Conservation (phyloP, 1,140 invertebrate species). For the Ditylenchus dipsaci region DNA sequence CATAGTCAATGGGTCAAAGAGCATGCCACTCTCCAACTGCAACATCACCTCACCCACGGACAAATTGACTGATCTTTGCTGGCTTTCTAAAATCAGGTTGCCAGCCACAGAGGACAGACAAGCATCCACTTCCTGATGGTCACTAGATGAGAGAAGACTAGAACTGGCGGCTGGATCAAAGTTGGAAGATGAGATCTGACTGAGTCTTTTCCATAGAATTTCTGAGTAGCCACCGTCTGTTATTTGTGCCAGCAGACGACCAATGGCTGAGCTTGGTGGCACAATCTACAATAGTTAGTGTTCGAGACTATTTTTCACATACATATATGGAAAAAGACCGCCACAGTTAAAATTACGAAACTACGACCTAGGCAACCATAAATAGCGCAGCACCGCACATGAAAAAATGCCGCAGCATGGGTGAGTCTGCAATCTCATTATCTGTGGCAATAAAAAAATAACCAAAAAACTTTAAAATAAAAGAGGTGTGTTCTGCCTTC, state of each 20-base stretch:
- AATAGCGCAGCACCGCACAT: no score
- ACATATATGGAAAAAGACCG: no score
- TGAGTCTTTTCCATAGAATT: slow-evolving; percentile 30
- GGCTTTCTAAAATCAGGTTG: slow-evolving; percentile 12
- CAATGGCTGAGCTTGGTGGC: slow-evolving; percentile 59
- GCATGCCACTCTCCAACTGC: slow-evolving; percentile 21
- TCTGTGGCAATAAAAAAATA: no score
- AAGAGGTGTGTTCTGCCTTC: no score
- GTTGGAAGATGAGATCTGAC: slow-evolving; percentile 1
- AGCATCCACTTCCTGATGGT: slow-evolving; percentile 23
- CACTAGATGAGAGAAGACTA: not conserved
- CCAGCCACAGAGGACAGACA: slow-evolving; percentile 17
- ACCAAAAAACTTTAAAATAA: no score
- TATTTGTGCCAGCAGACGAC: slow-evolving; percentile 28
- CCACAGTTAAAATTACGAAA: no score
- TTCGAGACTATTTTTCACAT: no score
- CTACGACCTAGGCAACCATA: no score
- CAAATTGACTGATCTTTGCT: slow-evolving; percentile 23
- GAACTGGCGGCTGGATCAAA: slow-evolving; percentile 14
- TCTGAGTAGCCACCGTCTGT: slow-evolving; percentile 38
- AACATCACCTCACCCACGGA: slow-evolving; percentile 45
- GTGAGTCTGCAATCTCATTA: no score
- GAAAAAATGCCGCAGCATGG: no score
- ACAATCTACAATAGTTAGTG: slow-evolving; percentile 66
- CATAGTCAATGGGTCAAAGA: not conserved